Percentiles rank a stretch among this genome's conserved stretches.
Conservation (phyloP, 2,797 vertebrate genomes). For the Tenualosa ilisha region DNA sequence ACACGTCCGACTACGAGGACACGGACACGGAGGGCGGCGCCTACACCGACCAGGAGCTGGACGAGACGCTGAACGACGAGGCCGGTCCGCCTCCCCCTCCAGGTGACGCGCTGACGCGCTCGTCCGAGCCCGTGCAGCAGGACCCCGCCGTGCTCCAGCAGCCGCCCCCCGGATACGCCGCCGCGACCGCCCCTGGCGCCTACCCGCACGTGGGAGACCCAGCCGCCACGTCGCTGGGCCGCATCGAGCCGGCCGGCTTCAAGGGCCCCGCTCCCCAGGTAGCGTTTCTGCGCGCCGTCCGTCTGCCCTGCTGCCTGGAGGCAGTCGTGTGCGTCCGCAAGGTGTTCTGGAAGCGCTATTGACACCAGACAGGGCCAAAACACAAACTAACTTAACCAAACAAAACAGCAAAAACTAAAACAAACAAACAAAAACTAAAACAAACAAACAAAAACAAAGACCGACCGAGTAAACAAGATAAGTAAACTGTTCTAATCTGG, state of each 20-base stretch:
- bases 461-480: constrained; percentile 26
- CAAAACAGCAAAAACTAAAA: not conserved
- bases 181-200: constrained; percentile 72
- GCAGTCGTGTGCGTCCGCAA: constrained; percentile 79
- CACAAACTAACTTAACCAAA: constrained; percentile 48
- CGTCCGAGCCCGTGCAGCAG: constrained; percentile 94
- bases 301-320: constrained; percentile 84
- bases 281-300: constrained; percentile 82
- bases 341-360: constrained; percentile 80
- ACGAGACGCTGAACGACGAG: constrained; percentile 97
- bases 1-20: constrained; percentile 99
- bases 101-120: constrained; percentile 96
- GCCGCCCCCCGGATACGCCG: constrained; percentile 84
- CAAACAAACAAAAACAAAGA: not conserved
- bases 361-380: constrained; percentile 44
- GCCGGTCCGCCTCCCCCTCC: constrained; percentile 91
- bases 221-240: constrained; percentile 80
- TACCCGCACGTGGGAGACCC: constrained; percentile 68
- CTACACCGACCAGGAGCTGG: constrained; percentile 99
- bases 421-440: not conserved
- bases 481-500: not conserved
- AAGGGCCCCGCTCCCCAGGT: constrained; percentile 89
- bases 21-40: constrained; percentile 98
- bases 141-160: constrained; percentile 87
- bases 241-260: constrained; percentile 93